These are phyloP conservation scores for Scaptomyza parva DNA, from an alignment of 2,888 invertebrate species.

Conservation along the genomic window DNA sequence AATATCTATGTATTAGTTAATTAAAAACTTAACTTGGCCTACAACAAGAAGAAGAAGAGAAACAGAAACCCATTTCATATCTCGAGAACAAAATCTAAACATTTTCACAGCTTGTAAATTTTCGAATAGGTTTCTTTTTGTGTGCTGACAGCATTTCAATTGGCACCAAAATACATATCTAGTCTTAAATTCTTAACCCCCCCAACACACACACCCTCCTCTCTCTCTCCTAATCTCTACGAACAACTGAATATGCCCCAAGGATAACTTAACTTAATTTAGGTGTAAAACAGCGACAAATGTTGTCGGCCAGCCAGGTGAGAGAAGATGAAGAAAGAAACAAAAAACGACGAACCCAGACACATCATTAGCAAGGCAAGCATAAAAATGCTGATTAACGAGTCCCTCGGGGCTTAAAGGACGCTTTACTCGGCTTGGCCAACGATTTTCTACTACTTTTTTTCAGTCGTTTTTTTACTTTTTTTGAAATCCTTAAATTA, in stretches of 20 bases:
- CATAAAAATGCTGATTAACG: constrained; percentile 81
- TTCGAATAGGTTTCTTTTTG: constrained; percentile 56
- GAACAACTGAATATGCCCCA: constrained; percentile 35
- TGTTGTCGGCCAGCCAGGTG: constrained; percentile 51
- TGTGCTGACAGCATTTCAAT: constrained; percentile 55
- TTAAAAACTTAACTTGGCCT: constrained; percentile 8
- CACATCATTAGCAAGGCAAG: constrained; percentile 77
- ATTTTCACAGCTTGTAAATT: constrained; percentile 39
- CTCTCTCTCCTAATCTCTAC: not conserved
- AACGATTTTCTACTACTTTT: constrained; percentile 11
- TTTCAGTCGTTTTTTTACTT: not conserved
- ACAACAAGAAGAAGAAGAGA: too few relatives aligned
- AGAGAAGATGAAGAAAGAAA: constrained; percentile 28
- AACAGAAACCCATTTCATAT: constrained; percentile 2
- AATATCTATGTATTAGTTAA: not conserved
- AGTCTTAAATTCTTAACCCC: not conserved
- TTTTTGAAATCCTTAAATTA: constrained; percentile 49
- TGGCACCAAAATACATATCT: constrained; percentile 29
- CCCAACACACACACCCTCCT: not conserved
- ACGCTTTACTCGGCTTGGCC: constrained; percentile 27
- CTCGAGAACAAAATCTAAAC: constrained; percentile 9
- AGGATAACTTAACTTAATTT: constrained; percentile 62
- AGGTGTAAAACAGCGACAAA: constrained; percentile 61
- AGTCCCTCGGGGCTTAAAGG: constrained; percentile 64
- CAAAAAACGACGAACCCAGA: constrained; percentile 20